Evolutionary conservation across 2,113 vertebrate species (phyloP).

Genomic region (Podocnemis expansa): DNA sequence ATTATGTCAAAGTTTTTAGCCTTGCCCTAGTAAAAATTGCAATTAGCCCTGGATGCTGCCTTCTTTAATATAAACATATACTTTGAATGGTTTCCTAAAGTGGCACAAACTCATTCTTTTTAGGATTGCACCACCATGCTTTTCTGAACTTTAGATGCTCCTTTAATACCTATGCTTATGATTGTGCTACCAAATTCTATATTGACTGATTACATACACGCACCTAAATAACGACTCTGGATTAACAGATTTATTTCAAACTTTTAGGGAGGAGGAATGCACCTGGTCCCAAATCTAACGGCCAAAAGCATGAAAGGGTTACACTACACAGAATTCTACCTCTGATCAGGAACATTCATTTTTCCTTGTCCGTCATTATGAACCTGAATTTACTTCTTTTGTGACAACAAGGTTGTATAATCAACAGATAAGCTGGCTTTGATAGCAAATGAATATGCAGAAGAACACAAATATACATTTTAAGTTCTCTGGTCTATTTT

Average conservation of each 20-base stretch:
- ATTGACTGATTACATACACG: background rate
- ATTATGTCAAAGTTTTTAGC: background rate
- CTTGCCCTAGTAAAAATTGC: background rate
- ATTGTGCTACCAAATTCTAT: background rate
- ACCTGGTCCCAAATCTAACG: slow-evolving; percentile 39
- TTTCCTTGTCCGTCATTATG: slow-evolving; percentile 44
- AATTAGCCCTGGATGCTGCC: background rate
- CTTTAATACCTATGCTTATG: slow-evolving; percentile 4
- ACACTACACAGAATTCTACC: background rate
- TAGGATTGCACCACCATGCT: background rate
- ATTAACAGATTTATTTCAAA: background rate
- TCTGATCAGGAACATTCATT: background rate
- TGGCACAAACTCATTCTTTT: background rate
- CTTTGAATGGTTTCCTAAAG: background rate
- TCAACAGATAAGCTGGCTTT: slow-evolving; percentile 41
- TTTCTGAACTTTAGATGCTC: background rate
- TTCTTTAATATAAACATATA: background rate
- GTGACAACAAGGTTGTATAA: slow-evolving; percentile 51
- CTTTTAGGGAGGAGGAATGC: background rate
- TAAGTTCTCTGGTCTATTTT: slow-evolving; percentile 18
- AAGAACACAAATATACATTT: slow-evolving; percentile 21
- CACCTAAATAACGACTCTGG: background rate
- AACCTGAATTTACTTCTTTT: slow-evolving; percentile 47
- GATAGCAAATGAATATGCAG: slow-evolving; percentile 15
- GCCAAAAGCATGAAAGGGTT: slow-evolving; percentile 1